Evolutionary conservation across 2,113 vertebrate genomes (phyloP).

Genomic region (Melanocharis versteri): DNA sequence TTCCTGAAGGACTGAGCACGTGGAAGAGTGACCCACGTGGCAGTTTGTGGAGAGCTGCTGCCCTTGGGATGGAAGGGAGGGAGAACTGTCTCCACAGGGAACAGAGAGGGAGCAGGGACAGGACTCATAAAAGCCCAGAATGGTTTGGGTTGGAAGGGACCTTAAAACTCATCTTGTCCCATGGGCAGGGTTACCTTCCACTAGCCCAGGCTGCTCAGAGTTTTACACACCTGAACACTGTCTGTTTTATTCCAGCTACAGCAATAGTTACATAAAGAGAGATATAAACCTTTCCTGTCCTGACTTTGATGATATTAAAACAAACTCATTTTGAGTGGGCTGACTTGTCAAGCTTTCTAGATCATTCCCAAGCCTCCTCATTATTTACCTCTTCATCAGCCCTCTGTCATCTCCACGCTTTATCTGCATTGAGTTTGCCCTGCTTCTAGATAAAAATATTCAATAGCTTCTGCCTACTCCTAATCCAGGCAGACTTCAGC

Average conservation of each 20-base stretch:
- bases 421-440: background rate
- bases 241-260: background rate
- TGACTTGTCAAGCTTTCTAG: background rate
- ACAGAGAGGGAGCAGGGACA: background rate
- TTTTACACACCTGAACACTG: background rate
- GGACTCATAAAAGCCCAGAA: background rate
- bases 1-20: background rate
- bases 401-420: background rate
- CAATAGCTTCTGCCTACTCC: background rate
- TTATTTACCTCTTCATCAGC: constrained; percentile 16
- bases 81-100: background rate
- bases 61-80: background rate
- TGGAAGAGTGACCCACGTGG: background rate
- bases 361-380: background rate
- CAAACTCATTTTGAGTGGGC: background rate
- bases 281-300: background rate
- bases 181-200: background rate
- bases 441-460: background rate
- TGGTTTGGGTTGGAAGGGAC: background rate
- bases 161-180: background rate
- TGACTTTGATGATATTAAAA: background rate
- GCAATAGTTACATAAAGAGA: background rate
- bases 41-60: background rate
- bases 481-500: background rate
- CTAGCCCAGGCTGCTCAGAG: background rate